Conservation (phyloP, 2,113 vertebrate genomes). For the Ptychochromis oligacanthus region DNA sequence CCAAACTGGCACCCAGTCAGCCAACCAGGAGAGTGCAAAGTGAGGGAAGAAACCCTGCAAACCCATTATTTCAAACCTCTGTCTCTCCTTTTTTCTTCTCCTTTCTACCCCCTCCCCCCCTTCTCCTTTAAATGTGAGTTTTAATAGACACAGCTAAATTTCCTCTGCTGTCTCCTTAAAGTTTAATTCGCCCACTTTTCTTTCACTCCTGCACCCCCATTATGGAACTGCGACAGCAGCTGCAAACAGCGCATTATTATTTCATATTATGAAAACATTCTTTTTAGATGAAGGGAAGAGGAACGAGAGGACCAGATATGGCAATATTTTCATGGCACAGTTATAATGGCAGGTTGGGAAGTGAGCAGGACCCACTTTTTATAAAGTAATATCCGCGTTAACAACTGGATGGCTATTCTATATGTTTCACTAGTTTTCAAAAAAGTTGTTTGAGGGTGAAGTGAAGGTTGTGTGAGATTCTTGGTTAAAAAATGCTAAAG, state of each 20-base stretch:
- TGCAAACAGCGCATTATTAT: conserved; percentile 79
- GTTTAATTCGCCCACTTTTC: conserved; percentile 75
- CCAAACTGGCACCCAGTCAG: conserved; percentile 74
- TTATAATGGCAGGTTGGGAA: conserved; percentile 59
- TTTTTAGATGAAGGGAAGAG: conserved; percentile 51
- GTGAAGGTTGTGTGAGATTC: conserved; percentile 18
- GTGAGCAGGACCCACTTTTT: conserved; percentile 43
- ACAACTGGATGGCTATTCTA: conserved; percentile 46
- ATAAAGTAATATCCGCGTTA: conserved; percentile 42
- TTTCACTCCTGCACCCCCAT: conserved; percentile 54
- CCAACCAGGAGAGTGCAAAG: conserved; percentile 52
- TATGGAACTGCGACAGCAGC: conserved; percentile 60
- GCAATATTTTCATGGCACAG: conserved; percentile 57
- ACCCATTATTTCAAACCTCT: conserved; percentile 77
- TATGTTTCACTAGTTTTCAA: conserved; percentile 15
- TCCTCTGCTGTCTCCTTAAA: conserved; percentile 76
- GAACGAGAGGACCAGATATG: conserved; percentile 18
- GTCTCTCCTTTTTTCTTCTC: conserved; percentile 15
- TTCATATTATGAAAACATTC: conserved; percentile 75
- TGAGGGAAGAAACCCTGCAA: conserved; percentile 47
- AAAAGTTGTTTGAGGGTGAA: conserved; percentile 27
- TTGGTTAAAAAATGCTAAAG: background rate
- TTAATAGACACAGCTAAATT: conserved; percentile 78
- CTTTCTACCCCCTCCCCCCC: background rate
- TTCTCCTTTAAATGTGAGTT: conserved; percentile 65